Evolutionary conservation across 2,113 vertebrate genomes (phyloP), one percentile per base, ranked within the genome.

Genomic region (Charina bottae): DNA sequence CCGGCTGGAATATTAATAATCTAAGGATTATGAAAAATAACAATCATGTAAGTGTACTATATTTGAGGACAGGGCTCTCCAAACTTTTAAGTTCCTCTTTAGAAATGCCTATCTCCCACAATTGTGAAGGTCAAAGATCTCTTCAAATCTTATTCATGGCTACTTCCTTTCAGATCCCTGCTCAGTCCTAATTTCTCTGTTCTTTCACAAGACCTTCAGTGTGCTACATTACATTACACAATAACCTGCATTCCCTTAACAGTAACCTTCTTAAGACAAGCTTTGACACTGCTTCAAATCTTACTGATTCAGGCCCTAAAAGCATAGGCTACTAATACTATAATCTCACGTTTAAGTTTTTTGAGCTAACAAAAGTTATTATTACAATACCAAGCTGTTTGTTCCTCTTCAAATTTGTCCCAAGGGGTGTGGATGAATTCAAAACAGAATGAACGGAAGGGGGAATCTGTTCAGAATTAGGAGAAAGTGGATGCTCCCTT

Each of bases 1-100:
- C 99, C 99, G 9, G 98, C 96, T 49, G 97, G 97, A 89, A 99
- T 96, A 83, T 94, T 98, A 94, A 98, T 93, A 91, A 98, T 89
- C 98, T 98, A 90, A 72, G 92, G 95, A 92, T 94, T 90, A 85
- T 87, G 42, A 94, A 83, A 96, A 93, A 68, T 24, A 93, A 60
- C 64, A 92, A 91, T 92, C 92, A 54, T 91, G 94, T 96, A 0
- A 0, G 24, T 15, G 54, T 3, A 68, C 37, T 33, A 0, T 0
- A 84, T 90, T 83, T 93, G 49, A 17, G 33, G 59, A 58, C 59
- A 68, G n/a, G 19, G 24, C 8, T 62, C 17, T 5, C 46, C 91
- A 60, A 84, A 55, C 1, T 10, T 15, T 6, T 21, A 86, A 86
- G 4, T 7, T 28, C 46, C 56, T 91, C 49, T 46, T 89, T 28